Conservation (phyloP, 2,797 vertebrate species). For the Diglossa cyanea region DNA sequence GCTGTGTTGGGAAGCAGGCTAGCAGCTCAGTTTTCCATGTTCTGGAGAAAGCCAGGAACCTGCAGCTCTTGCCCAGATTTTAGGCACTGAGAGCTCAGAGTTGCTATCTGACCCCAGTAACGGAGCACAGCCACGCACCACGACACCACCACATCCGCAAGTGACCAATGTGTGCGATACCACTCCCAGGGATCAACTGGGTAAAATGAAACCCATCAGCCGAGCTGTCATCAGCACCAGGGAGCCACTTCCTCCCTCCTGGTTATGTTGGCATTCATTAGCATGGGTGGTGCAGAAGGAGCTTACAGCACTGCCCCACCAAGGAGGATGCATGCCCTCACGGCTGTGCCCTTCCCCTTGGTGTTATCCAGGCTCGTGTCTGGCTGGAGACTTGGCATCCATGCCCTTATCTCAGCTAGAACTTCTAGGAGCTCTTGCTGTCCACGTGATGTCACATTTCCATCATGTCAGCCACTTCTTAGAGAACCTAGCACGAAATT, state of each 20-base stretch:
- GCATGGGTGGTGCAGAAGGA: background rate
- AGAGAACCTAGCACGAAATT: background rate
- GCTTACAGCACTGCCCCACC: background rate
- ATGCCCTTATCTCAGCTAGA: background rate
- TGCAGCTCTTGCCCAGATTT: background rate
- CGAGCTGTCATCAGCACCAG: background rate
- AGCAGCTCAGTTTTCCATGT: background rate
- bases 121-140: fast-evolving
- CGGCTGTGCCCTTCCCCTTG: background rate
- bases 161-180: background rate
- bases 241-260: background rate
- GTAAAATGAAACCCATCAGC: background rate
- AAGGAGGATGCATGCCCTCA: fast-evolving
- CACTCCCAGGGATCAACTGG: background rate
- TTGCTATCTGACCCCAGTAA: background rate
- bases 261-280: background rate
- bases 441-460: background rate
- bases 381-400: background rate
- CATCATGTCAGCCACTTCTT: background rate
- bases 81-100: fast-evolving
- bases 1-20: background rate
- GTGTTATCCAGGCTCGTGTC: background rate
- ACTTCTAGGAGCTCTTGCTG: background rate
- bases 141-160: slow-evolving; percentile 16
- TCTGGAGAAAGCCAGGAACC: background rate